Base-by-base conservation (phyloP, 2,888 invertebrate species). In the Cremastobaeus sp. region DNA sequence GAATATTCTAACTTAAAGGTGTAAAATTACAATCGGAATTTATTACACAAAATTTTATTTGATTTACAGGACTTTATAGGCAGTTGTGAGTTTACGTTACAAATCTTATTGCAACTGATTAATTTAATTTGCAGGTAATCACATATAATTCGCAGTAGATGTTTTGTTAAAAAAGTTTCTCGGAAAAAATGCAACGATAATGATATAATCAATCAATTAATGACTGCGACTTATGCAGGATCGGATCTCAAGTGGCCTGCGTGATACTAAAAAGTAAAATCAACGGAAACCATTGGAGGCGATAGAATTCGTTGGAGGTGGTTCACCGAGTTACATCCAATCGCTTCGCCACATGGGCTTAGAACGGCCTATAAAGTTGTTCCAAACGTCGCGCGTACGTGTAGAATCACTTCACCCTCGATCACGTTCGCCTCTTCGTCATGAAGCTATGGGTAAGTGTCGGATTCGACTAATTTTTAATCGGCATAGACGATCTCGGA, bases 401-500 rank as follows among this genome's bases (percentile, higher is more conserved):
- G 79, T 87, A 87, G 86, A 87, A 81, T 82, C 84, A 77, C 82
- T 86, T 83, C 83, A 86, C 86, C 86, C 85, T 86, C 79, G 83
- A 84, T 48, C 71, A 57, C 62, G 69, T 45, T 54, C 64, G 52
- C 52, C 57, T 73, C 68, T 45, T 68, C 73, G 60, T 64, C 79
- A 84, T 84, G 80, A 83, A 81, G 76, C 62, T 82, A 12, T 80
- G 79, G 75, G 84, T 84, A 79, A 83, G 79, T 82, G 3, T 9
- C n/a, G 2, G 1, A 30, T 5, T 17, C 30, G n/a, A n/a, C 32
- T 3, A 32, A 9, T 32, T 32, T 32, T 3, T n/a, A 8, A 3
- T 32, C 32, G 8, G 25, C n/a, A n/a, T n/a, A n/a, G n/a, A n/a
- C n/a, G n/a, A n/a, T n/a, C n/a, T n/a, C n/a, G n/a, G n/a, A n/a